These are phyloP conservation scores for Tetrao urogallus DNA, from an alignment of 2,113 vertebrate species.

Conservation along the genomic window DNA sequence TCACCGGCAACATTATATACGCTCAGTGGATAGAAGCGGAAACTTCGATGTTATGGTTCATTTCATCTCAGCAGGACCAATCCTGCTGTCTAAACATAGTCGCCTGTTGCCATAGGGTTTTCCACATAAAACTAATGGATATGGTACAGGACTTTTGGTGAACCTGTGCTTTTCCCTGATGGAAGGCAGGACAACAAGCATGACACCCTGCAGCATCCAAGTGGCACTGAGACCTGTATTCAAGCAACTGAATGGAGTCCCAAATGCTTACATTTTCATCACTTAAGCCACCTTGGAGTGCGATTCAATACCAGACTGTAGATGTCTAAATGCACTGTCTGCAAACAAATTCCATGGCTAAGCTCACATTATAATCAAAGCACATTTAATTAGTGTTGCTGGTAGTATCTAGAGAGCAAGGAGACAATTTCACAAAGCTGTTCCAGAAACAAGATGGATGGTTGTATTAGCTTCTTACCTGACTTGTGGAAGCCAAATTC, in stretches of 20 bases:
- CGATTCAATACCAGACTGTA: background rate
- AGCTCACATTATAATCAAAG: background rate
- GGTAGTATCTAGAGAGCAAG: background rate
- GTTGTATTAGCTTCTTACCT: background rate
- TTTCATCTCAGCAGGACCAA: background rate
- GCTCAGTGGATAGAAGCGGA: background rate
- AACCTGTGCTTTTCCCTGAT: background rate
- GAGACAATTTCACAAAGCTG: background rate
- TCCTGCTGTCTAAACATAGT: background rate
- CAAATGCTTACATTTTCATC: background rate
- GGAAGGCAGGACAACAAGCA: accelerated
- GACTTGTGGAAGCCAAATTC: background rate
- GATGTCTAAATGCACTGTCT: background rate
- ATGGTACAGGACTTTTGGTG: background rate
- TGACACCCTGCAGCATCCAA: background rate
- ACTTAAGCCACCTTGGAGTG: background rate
- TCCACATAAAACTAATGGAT: background rate
- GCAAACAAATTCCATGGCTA: background rate
- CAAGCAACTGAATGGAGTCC: background rate
- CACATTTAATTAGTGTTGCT: background rate
- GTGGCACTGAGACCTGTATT: background rate
- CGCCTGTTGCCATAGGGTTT: background rate
- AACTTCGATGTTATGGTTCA: background rate
- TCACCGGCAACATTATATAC: background rate
- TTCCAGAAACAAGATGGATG: background rate